phyloP scores from a whole-genome alignment of 2,797 vertebrate genomes.

The Gymnocypris eckloni region DNA sequence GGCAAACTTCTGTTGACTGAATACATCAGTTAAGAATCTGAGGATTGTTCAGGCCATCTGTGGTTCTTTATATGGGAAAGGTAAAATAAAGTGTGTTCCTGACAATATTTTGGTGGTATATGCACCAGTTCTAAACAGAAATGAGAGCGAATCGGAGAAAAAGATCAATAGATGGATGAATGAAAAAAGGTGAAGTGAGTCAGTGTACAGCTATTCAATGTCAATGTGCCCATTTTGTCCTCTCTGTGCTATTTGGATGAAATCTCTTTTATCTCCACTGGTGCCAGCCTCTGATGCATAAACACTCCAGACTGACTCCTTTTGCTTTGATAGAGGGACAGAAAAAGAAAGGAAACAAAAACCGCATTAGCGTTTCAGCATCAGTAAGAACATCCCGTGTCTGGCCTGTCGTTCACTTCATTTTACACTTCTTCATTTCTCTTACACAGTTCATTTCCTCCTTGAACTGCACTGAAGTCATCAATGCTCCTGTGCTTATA shows the following conservation, averaged over 20 bases:
- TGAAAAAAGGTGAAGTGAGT: constrained; percentile 33
- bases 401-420: constrained; percentile 1
- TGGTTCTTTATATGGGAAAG: background rate
- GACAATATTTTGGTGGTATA: background rate
- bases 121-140: background rate
- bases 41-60: background rate
- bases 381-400: constrained; percentile 2
- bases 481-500: background rate
- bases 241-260: constrained; percentile 53
- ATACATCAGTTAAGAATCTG: constrained; percentile 17
- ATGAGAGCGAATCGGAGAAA: constrained; percentile 14
- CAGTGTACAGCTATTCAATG: constrained; percentile 18
- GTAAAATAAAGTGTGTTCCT: background rate
- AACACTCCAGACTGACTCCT: constrained; percentile 37
- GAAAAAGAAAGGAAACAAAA: constrained; percentile 32
- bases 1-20: background rate
- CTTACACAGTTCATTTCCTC: constrained; percentile 9
- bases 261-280: constrained; percentile 38
- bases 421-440: constrained; percentile 24
- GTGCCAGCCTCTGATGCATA: constrained; percentile 27
- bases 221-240: constrained; percentile 65
- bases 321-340: constrained; percentile 32
- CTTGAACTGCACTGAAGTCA: background rate
- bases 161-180: constrained; percentile 27
- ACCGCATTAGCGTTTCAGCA: background rate